Conservation (phyloP, 2,797 vertebrate genomes). For the Pteronotus mesoamericanus region DNA sequence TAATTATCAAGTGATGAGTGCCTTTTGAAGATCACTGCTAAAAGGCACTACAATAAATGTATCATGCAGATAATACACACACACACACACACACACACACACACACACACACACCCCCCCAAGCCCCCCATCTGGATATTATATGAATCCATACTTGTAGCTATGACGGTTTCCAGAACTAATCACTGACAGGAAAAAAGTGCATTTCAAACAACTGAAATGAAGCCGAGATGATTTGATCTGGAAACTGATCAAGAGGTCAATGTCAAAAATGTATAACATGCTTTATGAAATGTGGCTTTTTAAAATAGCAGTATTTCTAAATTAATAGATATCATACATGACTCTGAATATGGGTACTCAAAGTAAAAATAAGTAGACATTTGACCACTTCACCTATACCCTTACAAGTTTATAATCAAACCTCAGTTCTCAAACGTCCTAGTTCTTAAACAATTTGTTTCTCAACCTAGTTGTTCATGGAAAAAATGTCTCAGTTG, state of each 20-base stretch:
- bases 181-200: constrained; percentile 1
- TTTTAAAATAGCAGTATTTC: constrained; percentile 2
- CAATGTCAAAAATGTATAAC: not conserved
- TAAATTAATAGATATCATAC: not conserved
- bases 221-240: not conserved
- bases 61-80: not conserved
- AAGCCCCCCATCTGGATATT: not conserved
- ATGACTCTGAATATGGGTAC: not conserved
- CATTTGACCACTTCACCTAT: not conserved
- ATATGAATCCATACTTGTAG: not conserved
- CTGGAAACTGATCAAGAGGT: not conserved
- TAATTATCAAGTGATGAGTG: not conserved
- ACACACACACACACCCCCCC: no score
- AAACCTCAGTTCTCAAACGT: not conserved
- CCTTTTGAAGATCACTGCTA: constrained; percentile 12
- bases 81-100: not conserved
- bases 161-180: not conserved
- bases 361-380: not conserved
- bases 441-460: not conserved
- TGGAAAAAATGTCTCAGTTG: not conserved
- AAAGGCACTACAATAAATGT: not conserved
- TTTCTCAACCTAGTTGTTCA: not conserved
- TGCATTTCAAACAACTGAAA: not conserved
- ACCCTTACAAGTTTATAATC: not conserved
- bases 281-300: not conserved